Evolutionary conservation across 2,797 vertebrate genomes (phyloP).

Genomic region (Sternarchorhynchus goeldii): DNA sequence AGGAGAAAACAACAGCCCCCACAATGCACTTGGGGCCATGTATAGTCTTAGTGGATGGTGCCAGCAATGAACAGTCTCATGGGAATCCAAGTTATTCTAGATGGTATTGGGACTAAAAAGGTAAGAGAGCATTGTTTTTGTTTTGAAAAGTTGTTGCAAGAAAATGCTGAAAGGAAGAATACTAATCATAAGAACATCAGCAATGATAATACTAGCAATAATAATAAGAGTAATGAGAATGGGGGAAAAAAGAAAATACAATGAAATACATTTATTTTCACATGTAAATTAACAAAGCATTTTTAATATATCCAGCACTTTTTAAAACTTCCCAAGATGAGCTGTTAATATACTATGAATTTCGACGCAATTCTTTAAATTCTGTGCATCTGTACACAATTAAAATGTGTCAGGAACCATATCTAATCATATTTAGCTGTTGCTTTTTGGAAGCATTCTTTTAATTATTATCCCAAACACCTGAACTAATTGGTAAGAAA

Average conservation of each 20-base stretch:
- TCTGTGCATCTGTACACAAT: conserved; percentile 15
- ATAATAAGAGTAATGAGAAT: conserved; percentile 54
- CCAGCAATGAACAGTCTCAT: conserved; percentile 59
- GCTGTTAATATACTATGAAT: conserved; percentile 42
- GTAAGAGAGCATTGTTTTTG: conserved; percentile 53
- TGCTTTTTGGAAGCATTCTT: conserved; percentile 49
- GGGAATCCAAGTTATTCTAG: conserved; percentile 56
- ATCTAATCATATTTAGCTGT: conserved; percentile 29
- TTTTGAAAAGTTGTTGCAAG: conserved; percentile 47
- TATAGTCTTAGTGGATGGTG: conserved; percentile 60
- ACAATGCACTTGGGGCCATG: conserved; percentile 61
- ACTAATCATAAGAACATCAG: conserved; percentile 54
- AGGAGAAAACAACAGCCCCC: conserved; percentile 63
- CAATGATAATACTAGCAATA: conserved; percentile 59
- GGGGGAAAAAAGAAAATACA: conserved; percentile 52
- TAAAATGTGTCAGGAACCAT: conserved; percentile 30
- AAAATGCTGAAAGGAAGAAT: conserved; percentile 60
- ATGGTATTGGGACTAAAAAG: conserved; percentile 59
- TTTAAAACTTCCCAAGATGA: conserved; percentile 35
- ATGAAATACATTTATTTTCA: conserved; percentile 38
- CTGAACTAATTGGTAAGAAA: conserved; percentile 40
- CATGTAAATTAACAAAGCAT: conserved; percentile 52
- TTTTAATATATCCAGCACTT: conserved; percentile 44
- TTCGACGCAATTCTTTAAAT: conserved; percentile 28
- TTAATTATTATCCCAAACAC: conserved; percentile 42